A percentile compares a stretch with the other conserved stretches of the same genome.
phyloP scores from a whole-genome alignment of 2,113 vertebrate species.

The Sprattus sprattus region DNA sequence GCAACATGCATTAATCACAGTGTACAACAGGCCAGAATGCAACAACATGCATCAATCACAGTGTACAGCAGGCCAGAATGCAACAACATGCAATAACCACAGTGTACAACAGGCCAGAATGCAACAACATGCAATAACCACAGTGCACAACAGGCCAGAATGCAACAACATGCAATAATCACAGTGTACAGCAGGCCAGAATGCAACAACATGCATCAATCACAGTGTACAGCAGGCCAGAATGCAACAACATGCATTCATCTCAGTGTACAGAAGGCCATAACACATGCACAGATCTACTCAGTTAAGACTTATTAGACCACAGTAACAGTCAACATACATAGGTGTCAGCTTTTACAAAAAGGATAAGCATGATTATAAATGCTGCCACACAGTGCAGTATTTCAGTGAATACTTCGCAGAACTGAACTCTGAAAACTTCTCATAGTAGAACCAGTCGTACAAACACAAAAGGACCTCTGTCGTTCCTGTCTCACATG shows the following conservation, averaged over 20 bases:
- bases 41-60: background rate
- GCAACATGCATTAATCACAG: background rate
- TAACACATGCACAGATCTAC: background rate
- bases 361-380: too few relatives aligned
- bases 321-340: background rate
- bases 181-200: background rate
- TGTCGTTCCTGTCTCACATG: background rate
- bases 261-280: background rate
- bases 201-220: background rate
- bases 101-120: background rate
- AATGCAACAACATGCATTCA: background rate
- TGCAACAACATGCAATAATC: background rate
- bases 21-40: too few relatives aligned
- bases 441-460: background rate
- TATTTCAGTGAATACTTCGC: too few relatives aligned
- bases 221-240: background rate
- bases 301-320: background rate
- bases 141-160: background rate
- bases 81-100: background rate
- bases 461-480: background rate
- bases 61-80: too few relatives aligned
- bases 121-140: background rate
- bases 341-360: background rate
- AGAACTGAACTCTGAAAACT: too few relatives aligned
- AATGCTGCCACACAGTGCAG: too few relatives aligned